Base-by-base conservation (phyloP, 2,797 vertebrate genomes). In the Gymnoscopelus microlampas region DNA sequence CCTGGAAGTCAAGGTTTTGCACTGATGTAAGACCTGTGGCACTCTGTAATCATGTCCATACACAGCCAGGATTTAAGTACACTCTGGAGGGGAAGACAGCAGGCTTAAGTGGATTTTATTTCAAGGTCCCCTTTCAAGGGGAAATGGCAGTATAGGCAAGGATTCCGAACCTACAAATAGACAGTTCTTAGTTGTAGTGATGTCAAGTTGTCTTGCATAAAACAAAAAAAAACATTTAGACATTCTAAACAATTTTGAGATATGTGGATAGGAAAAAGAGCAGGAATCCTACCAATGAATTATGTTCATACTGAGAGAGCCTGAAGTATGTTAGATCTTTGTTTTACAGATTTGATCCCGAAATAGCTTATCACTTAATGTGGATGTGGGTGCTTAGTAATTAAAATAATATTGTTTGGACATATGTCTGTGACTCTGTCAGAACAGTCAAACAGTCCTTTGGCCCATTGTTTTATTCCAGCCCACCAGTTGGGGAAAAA, bases 101-200 rank as follows among this genome's bases (percentile, higher is more conserved):
- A 58, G 79, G 83, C 81, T 93, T 91, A 90, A 88, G 73, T 87
- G 87, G 89, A 83, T 91, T 94, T 92, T 76, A 90, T 92, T 92
- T 90, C 90, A 93, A 91, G 87, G 88, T 88, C 88, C 72, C 82
- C 73, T 84, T 82, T 78, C 79, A 81, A 67, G 81, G 74, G 78
- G 84, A 89, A 85, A 80, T 82, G 85, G 81, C 77, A 85, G 78
- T 78, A 65, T 29, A 60, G 72, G 68, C 78, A 71, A 76, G 79
- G 75, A 84, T 68, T 77, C 77, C 73, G 76, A 83, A 81, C 74
- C 62, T 71, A 85, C 58, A 64, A 87, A 74, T 77, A 73, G 63
- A 75, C 75, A 89, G 89, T 83, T 91, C 91, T 89, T 78, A 85
- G 87, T 93, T 91, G 91, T 84, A 86, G 51, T 12, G 50, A 88